phyloP scores from a whole-genome alignment of 2,888 invertebrate species.

The Notocelia uddmanniana region DNA sequence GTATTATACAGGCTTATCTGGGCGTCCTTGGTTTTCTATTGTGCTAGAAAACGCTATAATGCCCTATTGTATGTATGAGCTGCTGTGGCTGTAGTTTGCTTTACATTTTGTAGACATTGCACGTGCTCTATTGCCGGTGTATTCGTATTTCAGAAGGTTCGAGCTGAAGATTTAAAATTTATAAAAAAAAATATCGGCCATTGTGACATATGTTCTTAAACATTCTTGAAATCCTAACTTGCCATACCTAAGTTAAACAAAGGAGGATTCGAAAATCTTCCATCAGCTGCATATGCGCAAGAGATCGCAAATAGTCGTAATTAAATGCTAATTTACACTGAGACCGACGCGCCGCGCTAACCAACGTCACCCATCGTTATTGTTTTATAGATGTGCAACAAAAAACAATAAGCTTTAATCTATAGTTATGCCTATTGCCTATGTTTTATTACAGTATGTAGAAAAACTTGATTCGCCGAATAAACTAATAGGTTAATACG shows the following conservation, averaged over 20 bases:
- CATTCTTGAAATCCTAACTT: not conserved
- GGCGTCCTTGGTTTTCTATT: constrained; percentile 3
- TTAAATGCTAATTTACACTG: constrained; percentile 37
- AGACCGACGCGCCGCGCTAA: constrained; percentile 9
- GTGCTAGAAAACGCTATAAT: constrained; percentile 6
- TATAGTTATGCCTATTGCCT: not conserved
- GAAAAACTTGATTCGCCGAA: not conserved
- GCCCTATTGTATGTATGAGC: not conserved
- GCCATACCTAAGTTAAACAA: not conserved
- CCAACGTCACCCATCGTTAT: too few relatives aligned
- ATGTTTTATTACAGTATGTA: not conserved
- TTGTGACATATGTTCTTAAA: too few relatives aligned
- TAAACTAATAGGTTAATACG: not conserved
- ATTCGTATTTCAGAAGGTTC: not conserved
- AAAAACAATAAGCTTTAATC: constrained; percentile 14
- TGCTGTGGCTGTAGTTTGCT: not conserved
- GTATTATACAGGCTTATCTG: not conserved
- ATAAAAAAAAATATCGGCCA: too few relatives aligned
- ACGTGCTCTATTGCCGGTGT: not conserved
- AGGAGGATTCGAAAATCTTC: constrained; percentile 2
- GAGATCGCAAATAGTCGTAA: constrained; percentile 31
- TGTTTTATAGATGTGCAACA: too few relatives aligned
- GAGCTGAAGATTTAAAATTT: not conserved
- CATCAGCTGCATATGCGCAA: constrained; percentile 18
- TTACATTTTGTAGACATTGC: not conserved